Percentiles rank a stretch among this genome's conserved stretches.
These are phyloP conservation scores for Thunnus thynnus DNA, from an alignment of 2,113 vertebrate genomes.

Conservation along the genomic window DNA sequence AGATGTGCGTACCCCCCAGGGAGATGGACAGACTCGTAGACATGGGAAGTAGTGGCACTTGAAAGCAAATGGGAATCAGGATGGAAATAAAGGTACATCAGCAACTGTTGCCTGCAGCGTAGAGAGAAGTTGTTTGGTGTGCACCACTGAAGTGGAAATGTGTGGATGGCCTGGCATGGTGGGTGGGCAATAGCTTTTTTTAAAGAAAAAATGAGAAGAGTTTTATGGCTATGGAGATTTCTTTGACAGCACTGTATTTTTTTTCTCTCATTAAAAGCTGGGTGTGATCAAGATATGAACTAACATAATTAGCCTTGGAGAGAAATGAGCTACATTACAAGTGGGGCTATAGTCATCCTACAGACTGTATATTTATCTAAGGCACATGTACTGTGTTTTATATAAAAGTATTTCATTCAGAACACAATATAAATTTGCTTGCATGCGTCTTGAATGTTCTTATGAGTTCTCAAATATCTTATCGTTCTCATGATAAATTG, in stretches of 20 bases:
- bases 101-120: slow-evolving; percentile 75
- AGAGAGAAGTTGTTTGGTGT: slow-evolving; percentile 75
- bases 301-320: slow-evolving; percentile 6
- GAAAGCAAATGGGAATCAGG: slow-evolving; percentile 76
- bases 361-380: slow-evolving; percentile 18
- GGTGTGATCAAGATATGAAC: neutral
- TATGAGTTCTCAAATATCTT: neutral
- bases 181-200: slow-evolving; percentile 69
- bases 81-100: slow-evolving; percentile 76
- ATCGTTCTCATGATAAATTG: neutral
- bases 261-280: neutral
- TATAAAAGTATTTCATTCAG: neutral
- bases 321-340: neutral
- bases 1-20: slow-evolving; percentile 68
- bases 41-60: slow-evolving; percentile 70
- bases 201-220: slow-evolving; percentile 36
- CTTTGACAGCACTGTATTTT: slow-evolving; percentile 15
- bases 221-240: slow-evolving; percentile 54
- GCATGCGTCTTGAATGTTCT: neutral
- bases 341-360: neutral
- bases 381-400: neutral
- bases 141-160: slow-evolving; percentile 78
- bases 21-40: slow-evolving; percentile 71
- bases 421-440: slow-evolving; percentile 3
- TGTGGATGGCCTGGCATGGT: slow-evolving; percentile 67